A percentile compares a stretch with the other conserved stretches of the same genome.
Conservation (phyloP, 2,888 invertebrate genomes). For the Argyra leucocephala region DNA sequence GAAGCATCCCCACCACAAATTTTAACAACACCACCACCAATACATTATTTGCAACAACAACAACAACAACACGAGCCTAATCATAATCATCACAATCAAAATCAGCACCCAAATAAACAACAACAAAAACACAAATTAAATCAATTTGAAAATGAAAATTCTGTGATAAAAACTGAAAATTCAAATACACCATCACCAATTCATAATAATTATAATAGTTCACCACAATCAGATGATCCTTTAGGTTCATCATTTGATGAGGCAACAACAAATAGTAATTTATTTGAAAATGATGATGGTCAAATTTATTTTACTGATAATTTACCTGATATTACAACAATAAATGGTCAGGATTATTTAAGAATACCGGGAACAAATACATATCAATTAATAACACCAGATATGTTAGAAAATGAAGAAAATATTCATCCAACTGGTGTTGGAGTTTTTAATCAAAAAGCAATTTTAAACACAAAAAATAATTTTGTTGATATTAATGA, state of each 20-base stretch:
- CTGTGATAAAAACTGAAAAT: slow-evolving; percentile 34
- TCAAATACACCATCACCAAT: slow-evolving; percentile 21
- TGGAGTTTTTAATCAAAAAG: slow-evolving; percentile 18
- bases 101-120: neutral
- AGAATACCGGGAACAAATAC: slow-evolving; percentile 52
- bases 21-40: slow-evolving; percentile 25
- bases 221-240: slow-evolving; percentile 8
- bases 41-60: neutral
- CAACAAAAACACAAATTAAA: slow-evolving; percentile 12
- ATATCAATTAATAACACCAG: slow-evolving; percentile 53
- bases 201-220: neutral
- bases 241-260: slow-evolving; percentile 4
- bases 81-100: neutral
- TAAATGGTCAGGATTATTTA: slow-evolving; percentile 49
- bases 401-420: slow-evolving; percentile 55
- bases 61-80: neutral
- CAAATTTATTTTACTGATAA: slow-evolving; percentile 24
- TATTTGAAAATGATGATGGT: slow-evolving; percentile 20
- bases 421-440: slow-evolving; percentile 31
- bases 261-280: slow-evolving; percentile 12
- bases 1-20: neutral
- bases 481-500: slow-evolving; percentile 5
- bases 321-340: slow-evolving; percentile 44
- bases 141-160: slow-evolving; percentile 28
- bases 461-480: neutral